Conservation (phyloP, 2,888 invertebrate species). For the Pecten maximus region DNA sequence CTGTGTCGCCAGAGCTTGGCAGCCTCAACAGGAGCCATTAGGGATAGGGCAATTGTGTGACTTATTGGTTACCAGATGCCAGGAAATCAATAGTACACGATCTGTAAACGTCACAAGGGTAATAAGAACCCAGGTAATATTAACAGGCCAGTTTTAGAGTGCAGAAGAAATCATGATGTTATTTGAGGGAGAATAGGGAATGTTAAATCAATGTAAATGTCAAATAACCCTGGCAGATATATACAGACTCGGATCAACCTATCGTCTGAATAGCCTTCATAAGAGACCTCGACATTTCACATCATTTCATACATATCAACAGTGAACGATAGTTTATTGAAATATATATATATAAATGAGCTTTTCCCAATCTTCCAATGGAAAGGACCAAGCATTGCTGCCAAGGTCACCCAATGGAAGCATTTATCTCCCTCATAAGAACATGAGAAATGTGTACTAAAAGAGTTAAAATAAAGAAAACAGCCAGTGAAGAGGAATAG, state of each 20-base stretch:
- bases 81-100: constrained; percentile 17
- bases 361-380: too few relatives aligned
- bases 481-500: too few relatives aligned
- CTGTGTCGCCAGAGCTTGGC: not conserved
- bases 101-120: constrained; percentile 4
- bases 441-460: too few relatives aligned
- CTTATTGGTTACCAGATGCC: constrained; percentile 35
- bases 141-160: constrained; percentile 21
- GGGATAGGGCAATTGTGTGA: not conserved
- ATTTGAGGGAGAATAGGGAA: not conserved
- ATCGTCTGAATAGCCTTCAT: not conserved
- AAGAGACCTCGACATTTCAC: not conserved
- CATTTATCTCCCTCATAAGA: too few relatives aligned
- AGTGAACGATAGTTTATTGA: too few relatives aligned
- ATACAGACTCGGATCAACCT: not conserved
- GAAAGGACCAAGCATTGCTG: too few relatives aligned
- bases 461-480: too few relatives aligned
- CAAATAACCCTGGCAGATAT: not conserved
- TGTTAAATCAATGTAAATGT: not conserved
- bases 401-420: too few relatives aligned
- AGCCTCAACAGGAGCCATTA: not conserved
- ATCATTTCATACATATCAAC: not conserved
- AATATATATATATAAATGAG: too few relatives aligned
- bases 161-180: not conserved
- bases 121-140: constrained; percentile 27